Evolutionary conservation across 2,113 vertebrate genomes (phyloP).

Genomic region (Sminthopsis crassicaudata): DNA sequence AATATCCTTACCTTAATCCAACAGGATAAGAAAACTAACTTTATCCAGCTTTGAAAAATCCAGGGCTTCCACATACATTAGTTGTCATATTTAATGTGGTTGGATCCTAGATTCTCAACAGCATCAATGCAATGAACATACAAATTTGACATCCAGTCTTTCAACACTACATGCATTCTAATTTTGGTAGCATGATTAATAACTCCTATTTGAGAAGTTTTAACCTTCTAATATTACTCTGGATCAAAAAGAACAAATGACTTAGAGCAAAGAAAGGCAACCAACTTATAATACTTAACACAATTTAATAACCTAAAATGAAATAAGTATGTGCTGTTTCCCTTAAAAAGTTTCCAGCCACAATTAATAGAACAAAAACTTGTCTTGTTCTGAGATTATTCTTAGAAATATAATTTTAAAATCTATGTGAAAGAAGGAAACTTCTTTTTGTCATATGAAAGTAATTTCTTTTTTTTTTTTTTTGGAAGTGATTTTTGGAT

Average conservation of each 20-base stretch:
- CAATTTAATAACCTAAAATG: slow-evolving; percentile 80
- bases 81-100: slow-evolving; percentile 63
- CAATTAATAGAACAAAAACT: slow-evolving; percentile 83
- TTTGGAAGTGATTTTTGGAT: slow-evolving; percentile 79
- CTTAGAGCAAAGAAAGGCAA: slow-evolving; percentile 75
- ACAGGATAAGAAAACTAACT: slow-evolving; percentile 43
- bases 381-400: slow-evolving; percentile 82
- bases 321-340: slow-evolving; percentile 77
- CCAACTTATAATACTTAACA: slow-evolving; percentile 74
- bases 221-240: slow-evolving; percentile 80
- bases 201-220: slow-evolving; percentile 78
- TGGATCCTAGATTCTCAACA: slow-evolving; percentile 44
- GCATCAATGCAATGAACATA: slow-evolving; percentile 51
- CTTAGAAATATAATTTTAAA: slow-evolving; percentile 82
- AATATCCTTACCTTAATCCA: slow-evolving; percentile 71
- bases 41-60: neutral
- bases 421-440: slow-evolving; percentile 73
- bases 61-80: slow-evolving; percentile 57
- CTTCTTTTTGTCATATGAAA: slow-evolving; percentile 77
- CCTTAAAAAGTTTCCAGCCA: slow-evolving; percentile 81
- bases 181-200: slow-evolving; percentile 83
- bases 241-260: slow-evolving; percentile 77
- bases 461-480: slow-evolving; percentile 77
- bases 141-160: slow-evolving; percentile 78
- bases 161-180: slow-evolving; percentile 77